Percentiles rank a stretch among this genome's conserved stretches.
These are phyloP conservation scores for Hyla sarda DNA, from an alignment of 2,113 vertebrate species.

Conservation along the genomic window DNA sequence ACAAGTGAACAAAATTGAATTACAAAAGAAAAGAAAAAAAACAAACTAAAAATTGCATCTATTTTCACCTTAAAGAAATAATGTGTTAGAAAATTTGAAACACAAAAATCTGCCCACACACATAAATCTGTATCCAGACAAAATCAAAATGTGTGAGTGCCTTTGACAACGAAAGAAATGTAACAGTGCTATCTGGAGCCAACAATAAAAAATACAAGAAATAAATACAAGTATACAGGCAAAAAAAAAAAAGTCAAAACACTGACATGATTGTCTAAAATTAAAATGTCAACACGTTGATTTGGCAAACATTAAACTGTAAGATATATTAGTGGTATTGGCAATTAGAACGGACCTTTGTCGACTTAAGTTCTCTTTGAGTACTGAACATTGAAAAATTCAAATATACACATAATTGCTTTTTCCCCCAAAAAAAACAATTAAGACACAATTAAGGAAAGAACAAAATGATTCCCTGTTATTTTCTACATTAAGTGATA, in stretches of 20 bases:
- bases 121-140: slow-evolving; percentile 81
- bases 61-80: slow-evolving; percentile 88
- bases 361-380: slow-evolving; percentile 73
- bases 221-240: slow-evolving; percentile 96
- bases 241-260: slow-evolving; percentile 72
- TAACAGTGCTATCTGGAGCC: slow-evolving; percentile 96
- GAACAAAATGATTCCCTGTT: slow-evolving; percentile 73
- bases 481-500: slow-evolving; percentile 73
- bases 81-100: slow-evolving; percentile 88
- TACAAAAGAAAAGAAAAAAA: slow-evolving; percentile 89
- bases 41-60: slow-evolving; percentile 84
- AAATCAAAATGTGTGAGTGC: slow-evolving; percentile 75
- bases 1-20: slow-evolving; percentile 91
- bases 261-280: slow-evolving; percentile 97
- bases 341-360: slow-evolving; percentile 66
- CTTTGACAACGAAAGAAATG: slow-evolving; percentile 74
- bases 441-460: slow-evolving; percentile 75
- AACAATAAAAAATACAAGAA: slow-evolving; percentile 98
- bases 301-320: slow-evolving; percentile 83
- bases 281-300: slow-evolving; percentile 88
- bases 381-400: slow-evolving; percentile 78
- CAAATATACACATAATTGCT: slow-evolving; percentile 77
- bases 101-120: slow-evolving; percentile 88
- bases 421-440: slow-evolving; percentile 71
- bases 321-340: slow-evolving; percentile 86